Conservation (phyloP, 1,140 invertebrate genomes). For the Trichogramma pretiosum region DNA sequence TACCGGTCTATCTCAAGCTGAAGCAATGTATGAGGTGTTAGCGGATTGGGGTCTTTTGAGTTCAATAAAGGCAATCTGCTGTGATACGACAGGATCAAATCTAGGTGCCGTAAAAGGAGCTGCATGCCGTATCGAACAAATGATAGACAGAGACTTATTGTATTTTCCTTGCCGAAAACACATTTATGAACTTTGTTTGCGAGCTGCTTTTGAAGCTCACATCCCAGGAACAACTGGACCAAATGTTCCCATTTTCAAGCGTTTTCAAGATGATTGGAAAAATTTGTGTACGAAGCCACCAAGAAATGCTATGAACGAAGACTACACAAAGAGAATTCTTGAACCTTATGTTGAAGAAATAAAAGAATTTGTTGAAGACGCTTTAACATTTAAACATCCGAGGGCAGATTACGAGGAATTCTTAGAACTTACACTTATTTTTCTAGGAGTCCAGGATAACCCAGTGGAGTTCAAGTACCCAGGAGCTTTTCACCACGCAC, state of each 20-base stretch:
- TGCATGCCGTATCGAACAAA: constrained; percentile 10
- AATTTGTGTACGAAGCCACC: constrained; percentile 4
- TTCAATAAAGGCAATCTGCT: constrained; percentile 14
- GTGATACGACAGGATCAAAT: constrained; percentile 16
- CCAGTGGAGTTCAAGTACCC: constrained; percentile 16
- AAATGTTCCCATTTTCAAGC: constrained; percentile 14
- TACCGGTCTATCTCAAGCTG: constrained; percentile 4
- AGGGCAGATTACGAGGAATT: constrained; percentile 20
- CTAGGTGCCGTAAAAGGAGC: constrained; percentile 10
- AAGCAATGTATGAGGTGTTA: constrained; percentile 15
- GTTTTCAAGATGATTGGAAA: constrained; percentile 15
- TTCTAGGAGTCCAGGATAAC: constrained; percentile 15
- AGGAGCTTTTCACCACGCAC: constrained; percentile 21
- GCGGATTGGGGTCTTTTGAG: constrained; percentile 15
- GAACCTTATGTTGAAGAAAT: constrained; percentile 3
- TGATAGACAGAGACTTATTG: constrained; percentile 14
- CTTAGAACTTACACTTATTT: constrained; percentile 17
- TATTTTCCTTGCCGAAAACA: constrained; percentile 18
- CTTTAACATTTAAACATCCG: constrained; percentile 7
- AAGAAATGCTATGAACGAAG: constrained; percentile 10
- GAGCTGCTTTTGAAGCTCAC: constrained; percentile 5
- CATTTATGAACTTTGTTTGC: constrained; percentile 14
- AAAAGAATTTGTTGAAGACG: background rate
- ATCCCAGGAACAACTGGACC: constrained; percentile 14
- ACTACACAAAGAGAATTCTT: constrained; percentile 5